phyloP scores from a whole-genome alignment of 2,113 vertebrate species.

The Coregonus clupeaformis region DNA sequence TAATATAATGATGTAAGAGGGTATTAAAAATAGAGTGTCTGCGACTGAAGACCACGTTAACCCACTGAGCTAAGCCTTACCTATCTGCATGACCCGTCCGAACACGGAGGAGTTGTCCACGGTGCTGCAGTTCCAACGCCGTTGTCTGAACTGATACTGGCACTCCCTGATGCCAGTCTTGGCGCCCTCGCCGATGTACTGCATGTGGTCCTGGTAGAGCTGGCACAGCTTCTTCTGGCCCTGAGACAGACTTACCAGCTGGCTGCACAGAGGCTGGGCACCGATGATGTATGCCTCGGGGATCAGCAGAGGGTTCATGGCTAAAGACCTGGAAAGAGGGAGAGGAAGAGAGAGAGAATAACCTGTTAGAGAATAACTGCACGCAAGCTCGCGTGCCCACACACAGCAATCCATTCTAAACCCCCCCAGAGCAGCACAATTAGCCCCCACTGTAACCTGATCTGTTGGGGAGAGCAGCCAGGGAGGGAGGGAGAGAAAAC shows the following conservation, averaged over 20 bases:
- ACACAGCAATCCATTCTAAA: constrained; percentile 13
- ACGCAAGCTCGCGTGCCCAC: no score
- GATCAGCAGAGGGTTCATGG: constrained; percentile 93
- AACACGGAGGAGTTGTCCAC: constrained; percentile 94
- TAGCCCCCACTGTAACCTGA: constrained; percentile 71
- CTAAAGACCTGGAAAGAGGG: constrained; percentile 85
- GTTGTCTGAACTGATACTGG: constrained; percentile 93
- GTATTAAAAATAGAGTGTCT: no score
- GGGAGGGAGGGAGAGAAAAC: background rate
- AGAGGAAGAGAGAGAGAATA: background rate
- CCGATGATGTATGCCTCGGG: constrained; percentile 99
- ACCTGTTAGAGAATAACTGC: no score
- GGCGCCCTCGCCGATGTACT: constrained; percentile 93
- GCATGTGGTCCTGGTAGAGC: constrained; percentile 98
- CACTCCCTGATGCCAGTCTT: constrained; percentile 96
- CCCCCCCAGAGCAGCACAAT: constrained; percentile 69
- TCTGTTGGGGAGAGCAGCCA: constrained; percentile 58
- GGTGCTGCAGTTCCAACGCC: constrained; percentile 97
- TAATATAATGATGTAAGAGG: no score
- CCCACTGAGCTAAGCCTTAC: constrained; percentile 65
- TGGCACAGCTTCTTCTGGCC: constrained; percentile 97
- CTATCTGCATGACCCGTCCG: constrained; percentile 92
- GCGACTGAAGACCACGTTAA: no score
- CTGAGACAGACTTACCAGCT: constrained; percentile 92
- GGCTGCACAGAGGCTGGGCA: constrained; percentile 96